phyloP scores from a whole-genome alignment of 2,113 vertebrate genomes.

The Podilymbus podiceps region DNA sequence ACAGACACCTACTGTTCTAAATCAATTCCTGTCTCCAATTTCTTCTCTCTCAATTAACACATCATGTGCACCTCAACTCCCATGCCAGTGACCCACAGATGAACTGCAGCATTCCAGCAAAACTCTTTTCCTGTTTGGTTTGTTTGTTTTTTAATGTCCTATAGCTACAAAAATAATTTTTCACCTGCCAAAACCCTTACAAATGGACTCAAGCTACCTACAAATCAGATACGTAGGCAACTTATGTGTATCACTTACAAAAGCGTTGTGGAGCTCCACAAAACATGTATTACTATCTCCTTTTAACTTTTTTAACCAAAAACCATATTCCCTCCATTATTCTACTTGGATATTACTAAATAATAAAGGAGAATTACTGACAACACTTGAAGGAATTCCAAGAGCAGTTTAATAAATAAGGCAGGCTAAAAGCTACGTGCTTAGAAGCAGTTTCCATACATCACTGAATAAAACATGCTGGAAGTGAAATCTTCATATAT shows the following conservation, averaged over 20 bases:
- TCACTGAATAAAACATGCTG: neutral
- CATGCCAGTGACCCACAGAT: neutral
- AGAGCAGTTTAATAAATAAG: neutral
- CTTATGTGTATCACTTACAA: neutral
- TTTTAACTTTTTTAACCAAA: neutral
- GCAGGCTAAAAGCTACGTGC: neutral
- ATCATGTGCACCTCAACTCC: neutral
- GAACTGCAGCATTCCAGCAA: neutral
- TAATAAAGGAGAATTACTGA: neutral
- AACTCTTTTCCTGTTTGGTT: neutral
- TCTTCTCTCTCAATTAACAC: constrained; percentile 17
- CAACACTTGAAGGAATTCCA: neutral
- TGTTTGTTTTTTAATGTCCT: neutral
- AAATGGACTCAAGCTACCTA: neutral
- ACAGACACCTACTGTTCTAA: neutral
- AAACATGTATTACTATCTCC: neutral
- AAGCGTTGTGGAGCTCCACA: neutral
- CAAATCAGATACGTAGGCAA: neutral
- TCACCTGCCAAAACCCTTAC: neutral
- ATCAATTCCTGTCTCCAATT: neutral
- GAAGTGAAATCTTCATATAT: neutral
- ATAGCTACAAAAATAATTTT: neutral
- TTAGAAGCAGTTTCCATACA: neutral
- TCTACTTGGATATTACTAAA: neutral
- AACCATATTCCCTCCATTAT: neutral